phyloP scores from a whole-genome alignment of 2,888 invertebrate genomes.

The Anaspis maculata region DNA sequence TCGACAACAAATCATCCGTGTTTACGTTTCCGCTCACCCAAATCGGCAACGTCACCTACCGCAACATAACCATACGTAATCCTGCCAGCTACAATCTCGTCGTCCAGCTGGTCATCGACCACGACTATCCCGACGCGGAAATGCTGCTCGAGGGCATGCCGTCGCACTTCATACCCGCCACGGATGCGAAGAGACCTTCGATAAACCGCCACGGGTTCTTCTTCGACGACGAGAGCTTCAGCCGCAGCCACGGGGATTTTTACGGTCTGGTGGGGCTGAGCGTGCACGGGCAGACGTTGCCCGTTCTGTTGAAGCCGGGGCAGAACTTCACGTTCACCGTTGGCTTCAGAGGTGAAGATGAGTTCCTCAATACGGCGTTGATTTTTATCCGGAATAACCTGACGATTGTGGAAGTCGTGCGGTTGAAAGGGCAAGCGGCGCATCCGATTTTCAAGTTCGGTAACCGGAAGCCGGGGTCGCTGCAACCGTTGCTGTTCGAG shows the following conservation, averaged over 20 bases:
- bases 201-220: conserved; percentile 19
- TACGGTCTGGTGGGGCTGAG: conserved; percentile 20
- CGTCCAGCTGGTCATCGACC: conserved; percentile 62
- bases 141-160: conserved; percentile 47
- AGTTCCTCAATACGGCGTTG: conserved; percentile 43
- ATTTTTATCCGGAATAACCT: conserved; percentile 78
- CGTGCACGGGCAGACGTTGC: conserved; percentile 45
- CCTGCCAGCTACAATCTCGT: conserved; percentile 62
- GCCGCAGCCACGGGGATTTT: conserved; percentile 10
- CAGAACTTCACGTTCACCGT: conserved; percentile 45
- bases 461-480: conserved; percentile 73
- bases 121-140: conserved; percentile 55
- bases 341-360: conserved; percentile 43
- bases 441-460: conserved; percentile 81
- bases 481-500: conserved; percentile 73
- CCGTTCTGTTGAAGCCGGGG: conserved; percentile 52
- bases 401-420: conserved; percentile 80
- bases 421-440: conserved; percentile 77
- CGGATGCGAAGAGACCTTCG: conserved; percentile 10
- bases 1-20: conserved; percentile 42
- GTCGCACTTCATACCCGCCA: conserved; percentile 28
- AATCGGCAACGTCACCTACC: conserved; percentile 58
- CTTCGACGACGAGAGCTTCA: conserved; percentile 15
- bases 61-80: conserved; percentile 63
- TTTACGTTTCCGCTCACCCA: conserved; percentile 65